phyloP scores from a whole-genome alignment of 2,113 vertebrate genomes.

The Microcebus murinus region DNA sequence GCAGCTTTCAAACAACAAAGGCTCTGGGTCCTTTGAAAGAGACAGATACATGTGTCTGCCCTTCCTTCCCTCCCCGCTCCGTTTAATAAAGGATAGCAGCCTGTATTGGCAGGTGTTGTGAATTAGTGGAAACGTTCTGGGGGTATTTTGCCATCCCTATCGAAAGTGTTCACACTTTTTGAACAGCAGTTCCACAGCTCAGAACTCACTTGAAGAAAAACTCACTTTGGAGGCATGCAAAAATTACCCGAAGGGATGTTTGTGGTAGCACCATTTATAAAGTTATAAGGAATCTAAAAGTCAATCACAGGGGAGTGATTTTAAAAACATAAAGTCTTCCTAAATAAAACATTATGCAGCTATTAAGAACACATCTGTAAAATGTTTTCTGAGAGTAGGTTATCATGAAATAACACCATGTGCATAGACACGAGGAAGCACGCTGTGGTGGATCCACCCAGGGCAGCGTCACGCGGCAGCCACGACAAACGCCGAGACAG shows the following conservation, averaged over 20 bases:
- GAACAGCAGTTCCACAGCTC: background rate
- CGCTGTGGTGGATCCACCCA: background rate
- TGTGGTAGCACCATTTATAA: background rate
- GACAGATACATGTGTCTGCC: background rate
- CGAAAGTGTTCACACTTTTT: background rate
- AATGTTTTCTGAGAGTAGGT: background rate
- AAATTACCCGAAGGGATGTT: background rate
- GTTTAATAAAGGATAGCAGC: background rate
- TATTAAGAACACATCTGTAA: background rate
- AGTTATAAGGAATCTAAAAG: background rate
- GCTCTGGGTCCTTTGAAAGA: background rate
- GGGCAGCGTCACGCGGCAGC: rapidly evolving
- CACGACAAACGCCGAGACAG: rapidly evolving
- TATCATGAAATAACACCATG: background rate
- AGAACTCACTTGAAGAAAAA: background rate
- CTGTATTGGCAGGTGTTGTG: background rate
- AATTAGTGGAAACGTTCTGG: background rate
- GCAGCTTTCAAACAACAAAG: background rate
- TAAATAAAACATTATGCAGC: background rate
- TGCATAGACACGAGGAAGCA: background rate
- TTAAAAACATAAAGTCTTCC: background rate
- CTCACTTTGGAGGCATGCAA: background rate
- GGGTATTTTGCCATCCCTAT: background rate
- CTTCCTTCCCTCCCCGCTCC: background rate
- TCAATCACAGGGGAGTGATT: background rate